Evolutionary conservation across 2,113 vertebrate species (phyloP).

Genomic region (Toxostoma redivivum): DNA sequence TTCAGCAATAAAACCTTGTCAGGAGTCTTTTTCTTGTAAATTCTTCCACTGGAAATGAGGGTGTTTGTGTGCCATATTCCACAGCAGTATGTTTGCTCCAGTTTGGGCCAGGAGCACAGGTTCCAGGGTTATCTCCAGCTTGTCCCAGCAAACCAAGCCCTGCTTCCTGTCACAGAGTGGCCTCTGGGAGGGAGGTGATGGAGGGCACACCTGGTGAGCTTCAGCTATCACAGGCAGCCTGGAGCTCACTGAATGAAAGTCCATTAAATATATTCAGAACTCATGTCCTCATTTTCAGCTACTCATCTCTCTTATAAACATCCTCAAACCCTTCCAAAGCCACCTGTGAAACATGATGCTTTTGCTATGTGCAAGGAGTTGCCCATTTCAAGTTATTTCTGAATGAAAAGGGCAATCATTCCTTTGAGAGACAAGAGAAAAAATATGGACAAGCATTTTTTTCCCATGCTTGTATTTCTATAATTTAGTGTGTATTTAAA

Average conservation of each 20-base stretch:
- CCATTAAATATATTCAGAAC: neutral
- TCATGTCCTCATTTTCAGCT: neutral
- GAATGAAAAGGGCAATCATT: neutral
- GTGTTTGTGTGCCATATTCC: neutral
- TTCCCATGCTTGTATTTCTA: neutral
- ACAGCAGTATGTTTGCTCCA: neutral
- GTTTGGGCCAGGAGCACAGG: rapidly evolving
- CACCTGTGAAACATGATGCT: neutral
- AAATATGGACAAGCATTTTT: neutral
- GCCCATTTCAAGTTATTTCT: neutral
- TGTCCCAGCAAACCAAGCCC: neutral
- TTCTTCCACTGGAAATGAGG: neutral
- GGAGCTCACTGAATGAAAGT: neutral
- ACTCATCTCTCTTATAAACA: neutral
- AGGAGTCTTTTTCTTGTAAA: neutral
- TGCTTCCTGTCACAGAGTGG: neutral
- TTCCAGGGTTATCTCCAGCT: neutral
- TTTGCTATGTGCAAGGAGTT: neutral
- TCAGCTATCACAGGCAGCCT: neutral
- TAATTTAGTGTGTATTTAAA: neutral
- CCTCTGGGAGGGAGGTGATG: rapidly evolving
- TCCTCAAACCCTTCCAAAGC: neutral
- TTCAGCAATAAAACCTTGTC: neutral
- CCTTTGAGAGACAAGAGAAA: neutral
- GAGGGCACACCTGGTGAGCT: neutral